phyloP scores from a whole-genome alignment of 2,888 invertebrate genomes.

The Chloroclysta siterata region DNA sequence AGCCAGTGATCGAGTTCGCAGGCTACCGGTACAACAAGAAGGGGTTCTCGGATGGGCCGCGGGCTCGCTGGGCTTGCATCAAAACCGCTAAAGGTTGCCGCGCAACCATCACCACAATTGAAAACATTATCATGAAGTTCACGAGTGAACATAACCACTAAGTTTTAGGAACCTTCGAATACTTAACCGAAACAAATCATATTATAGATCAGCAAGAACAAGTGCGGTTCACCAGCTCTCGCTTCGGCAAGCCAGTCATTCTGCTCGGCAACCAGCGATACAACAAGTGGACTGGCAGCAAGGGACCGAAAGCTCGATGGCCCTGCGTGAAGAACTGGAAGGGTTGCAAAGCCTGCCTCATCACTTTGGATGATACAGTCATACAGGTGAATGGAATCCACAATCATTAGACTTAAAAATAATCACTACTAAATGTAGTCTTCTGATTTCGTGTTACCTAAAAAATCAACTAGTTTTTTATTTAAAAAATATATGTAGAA shows the following conservation, averaged over 20 bases:
- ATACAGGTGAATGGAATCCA: neutral
- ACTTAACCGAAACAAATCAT: neutral
- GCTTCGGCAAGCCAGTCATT: slow-evolving; percentile 53
- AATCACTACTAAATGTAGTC: neutral
- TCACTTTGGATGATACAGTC: slow-evolving; percentile 34
- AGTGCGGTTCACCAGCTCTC: slow-evolving; percentile 41
- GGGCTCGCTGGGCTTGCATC: slow-evolving; percentile 47
- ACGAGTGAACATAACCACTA: slow-evolving; percentile 14
- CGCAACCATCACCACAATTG: slow-evolving; percentile 13
- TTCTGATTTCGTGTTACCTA: too few relatives aligned
- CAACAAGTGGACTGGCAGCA: slow-evolving; percentile 37
- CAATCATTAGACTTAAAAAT: slow-evolving; percentile 4
- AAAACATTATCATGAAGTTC: slow-evolving; percentile 10
- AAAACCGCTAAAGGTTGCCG: slow-evolving; percentile 17
- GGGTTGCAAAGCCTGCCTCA: slow-evolving; percentile 45
- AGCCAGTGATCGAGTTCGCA: slow-evolving; percentile 51
- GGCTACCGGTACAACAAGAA: slow-evolving; percentile 49
- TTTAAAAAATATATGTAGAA: too few relatives aligned
- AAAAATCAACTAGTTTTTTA: too few relatives aligned
- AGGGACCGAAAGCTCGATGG: slow-evolving; percentile 46
- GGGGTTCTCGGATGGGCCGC: slow-evolving; percentile 34
- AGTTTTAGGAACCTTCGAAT: neutral
- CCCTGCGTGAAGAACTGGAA: slow-evolving; percentile 44
- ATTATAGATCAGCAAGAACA: neutral
- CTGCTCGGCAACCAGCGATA: slow-evolving; percentile 45